Percentiles rank a stretch among this genome's conserved stretches.
phyloP scores from a whole-genome alignment of 2,888 invertebrate genomes.

The Callosobruchus maculatus region DNA sequence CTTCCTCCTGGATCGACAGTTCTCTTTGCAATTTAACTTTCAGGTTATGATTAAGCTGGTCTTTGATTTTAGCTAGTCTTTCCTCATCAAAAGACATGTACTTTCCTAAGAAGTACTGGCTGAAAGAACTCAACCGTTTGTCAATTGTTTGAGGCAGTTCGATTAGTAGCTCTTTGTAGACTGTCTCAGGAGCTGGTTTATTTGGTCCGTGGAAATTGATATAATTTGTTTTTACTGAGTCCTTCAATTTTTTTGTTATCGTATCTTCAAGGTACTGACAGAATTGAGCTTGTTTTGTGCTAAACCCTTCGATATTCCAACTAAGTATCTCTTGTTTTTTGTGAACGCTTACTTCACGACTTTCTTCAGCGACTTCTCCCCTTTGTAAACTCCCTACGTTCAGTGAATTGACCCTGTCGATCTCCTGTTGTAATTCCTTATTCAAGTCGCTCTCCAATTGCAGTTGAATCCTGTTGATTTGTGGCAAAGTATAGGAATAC shows the following conservation, averaged over 20 bases:
- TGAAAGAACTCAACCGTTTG: neutral
- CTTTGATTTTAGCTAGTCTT: neutral
- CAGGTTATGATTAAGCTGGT: constrained; percentile 9
- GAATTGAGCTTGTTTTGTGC: neutral
- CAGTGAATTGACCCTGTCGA: neutral
- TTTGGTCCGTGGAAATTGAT: neutral
- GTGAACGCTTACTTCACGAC: neutral
- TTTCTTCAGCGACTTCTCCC: neutral
- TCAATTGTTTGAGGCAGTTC: neutral
- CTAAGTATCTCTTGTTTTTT: neutral
- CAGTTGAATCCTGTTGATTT: neutral
- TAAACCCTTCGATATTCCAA: constrained; percentile 2
- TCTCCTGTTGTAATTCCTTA: neutral
- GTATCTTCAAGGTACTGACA: neutral
- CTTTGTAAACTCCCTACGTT: neutral
- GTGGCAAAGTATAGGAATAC: neutral
- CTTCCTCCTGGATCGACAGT: neutral
- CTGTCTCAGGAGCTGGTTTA: neutral
- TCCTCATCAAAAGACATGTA: constrained; percentile 1
- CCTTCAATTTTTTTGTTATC: neutral
- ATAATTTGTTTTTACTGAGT: neutral
- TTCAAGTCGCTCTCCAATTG: neutral
- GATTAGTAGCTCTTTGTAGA: neutral
- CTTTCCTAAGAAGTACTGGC: neutral
- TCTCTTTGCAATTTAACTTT: constrained; percentile 12